Conservation (phyloP, 2,888 invertebrate genomes). For the Sarcophaga carnaria region DNA sequence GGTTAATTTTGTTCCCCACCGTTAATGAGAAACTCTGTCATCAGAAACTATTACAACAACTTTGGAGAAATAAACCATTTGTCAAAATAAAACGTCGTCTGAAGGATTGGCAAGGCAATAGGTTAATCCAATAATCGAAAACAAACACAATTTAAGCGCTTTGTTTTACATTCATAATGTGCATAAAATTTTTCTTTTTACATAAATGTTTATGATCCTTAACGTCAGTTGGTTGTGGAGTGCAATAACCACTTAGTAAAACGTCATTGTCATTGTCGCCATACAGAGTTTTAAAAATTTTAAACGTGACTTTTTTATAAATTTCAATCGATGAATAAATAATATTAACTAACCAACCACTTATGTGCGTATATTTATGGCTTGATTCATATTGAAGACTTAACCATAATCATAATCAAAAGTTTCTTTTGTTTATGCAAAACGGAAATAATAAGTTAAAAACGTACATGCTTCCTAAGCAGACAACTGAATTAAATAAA, state of each 20-base stretch:
- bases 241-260: not conserved
- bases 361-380: not conserved
- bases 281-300: slow-evolving; percentile 3
- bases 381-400: slow-evolving; percentile 44
- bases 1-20: no score
- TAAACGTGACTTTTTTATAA: slow-evolving; percentile 42
- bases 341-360: slow-evolving; percentile 8
- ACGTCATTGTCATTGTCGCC: not conserved
- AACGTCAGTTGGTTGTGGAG: slow-evolving; percentile 4
- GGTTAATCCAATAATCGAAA: no score
- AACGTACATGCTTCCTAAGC: slow-evolving; percentile 32
- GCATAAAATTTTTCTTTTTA: no score
- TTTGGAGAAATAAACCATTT: no score
- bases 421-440: slow-evolving; percentile 26
- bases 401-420: slow-evolving; percentile 10
- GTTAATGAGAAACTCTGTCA: no score
- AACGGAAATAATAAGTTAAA: slow-evolving; percentile 40
- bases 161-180: no score
- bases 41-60: no score
- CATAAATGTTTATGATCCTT: not conserved
- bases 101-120: no score
- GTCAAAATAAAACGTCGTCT: no score
- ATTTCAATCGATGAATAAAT: not conserved
- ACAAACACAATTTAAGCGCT: no score
- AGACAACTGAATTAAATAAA: not conserved